Percentiles rank a stretch among this genome's conserved stretches.
phyloP scores from a whole-genome alignment of 1,140 invertebrate species.

The Brachionus koreanus region DNA sequence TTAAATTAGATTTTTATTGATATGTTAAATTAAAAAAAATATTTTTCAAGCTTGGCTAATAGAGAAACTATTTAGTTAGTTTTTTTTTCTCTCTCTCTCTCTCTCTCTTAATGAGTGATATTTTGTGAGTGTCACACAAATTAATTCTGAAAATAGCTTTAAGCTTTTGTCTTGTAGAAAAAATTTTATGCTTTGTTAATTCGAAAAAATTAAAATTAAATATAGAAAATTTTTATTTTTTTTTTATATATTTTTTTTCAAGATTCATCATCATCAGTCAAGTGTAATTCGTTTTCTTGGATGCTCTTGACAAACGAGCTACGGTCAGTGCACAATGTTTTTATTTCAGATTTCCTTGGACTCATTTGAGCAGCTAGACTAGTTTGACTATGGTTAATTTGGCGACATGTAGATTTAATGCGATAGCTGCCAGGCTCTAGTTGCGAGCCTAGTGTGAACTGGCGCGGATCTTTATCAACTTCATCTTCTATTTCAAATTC shows the following conservation, averaged over 20 bases:
- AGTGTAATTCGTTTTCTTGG: neutral
- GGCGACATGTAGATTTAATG: neutral
- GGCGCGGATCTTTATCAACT: neutral
- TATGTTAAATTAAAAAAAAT: neutral
- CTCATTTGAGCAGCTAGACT: neutral
- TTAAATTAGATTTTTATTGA: neutral
- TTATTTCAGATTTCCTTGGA: neutral
- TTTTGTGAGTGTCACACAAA: neutral
- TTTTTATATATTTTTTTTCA: neutral
- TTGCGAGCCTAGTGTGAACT: neutral
- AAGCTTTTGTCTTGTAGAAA: neutral
- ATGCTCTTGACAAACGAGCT: slow-evolving; percentile 12
- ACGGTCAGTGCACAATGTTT: neutral
- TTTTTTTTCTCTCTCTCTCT: too few relatives aligned
- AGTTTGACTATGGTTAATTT: neutral
- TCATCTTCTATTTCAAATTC: neutral
- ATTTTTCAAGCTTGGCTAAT: neutral
- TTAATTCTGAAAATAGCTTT: neutral
- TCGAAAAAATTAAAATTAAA: too few relatives aligned
- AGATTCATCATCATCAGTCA: neutral
- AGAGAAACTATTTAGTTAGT: neutral
- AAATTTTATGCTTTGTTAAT: too few relatives aligned
- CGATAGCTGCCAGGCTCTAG: neutral
- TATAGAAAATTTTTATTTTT: too few relatives aligned
- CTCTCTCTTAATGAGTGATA: neutral